These are phyloP conservation scores for Aphyosemion australe DNA, from an alignment of 2,113 vertebrate genomes.

Conservation along the genomic window DNA sequence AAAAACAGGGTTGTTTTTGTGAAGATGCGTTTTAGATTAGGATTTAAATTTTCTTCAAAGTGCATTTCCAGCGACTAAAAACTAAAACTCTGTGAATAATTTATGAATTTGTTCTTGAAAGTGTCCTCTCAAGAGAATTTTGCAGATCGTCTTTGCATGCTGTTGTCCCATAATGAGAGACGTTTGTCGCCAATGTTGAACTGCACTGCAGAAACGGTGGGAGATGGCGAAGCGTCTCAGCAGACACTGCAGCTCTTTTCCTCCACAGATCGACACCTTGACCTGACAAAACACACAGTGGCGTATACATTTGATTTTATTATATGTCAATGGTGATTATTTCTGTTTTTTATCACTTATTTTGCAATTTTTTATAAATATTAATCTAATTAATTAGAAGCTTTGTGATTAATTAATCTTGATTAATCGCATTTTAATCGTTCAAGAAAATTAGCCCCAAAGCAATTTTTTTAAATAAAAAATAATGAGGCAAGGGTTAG, in stretches of 20 bases:
- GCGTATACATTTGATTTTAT: no score
- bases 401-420: no score
- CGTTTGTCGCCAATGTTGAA: constrained; percentile 10
- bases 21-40: background rate
- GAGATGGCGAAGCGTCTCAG: constrained; percentile 25
- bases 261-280: background rate
- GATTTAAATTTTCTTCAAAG: background rate
- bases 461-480: no score
- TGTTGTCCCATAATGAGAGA: constrained; percentile 21
- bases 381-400: no score
- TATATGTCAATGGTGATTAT: no score
- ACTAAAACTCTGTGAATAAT: constrained; percentile 1
- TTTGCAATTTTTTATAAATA: no score
- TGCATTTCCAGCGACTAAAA: background rate
- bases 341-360: no score
- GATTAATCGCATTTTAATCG: no score
- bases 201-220: constrained; percentile 35
- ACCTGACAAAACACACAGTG: background rate
- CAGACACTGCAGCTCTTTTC: constrained; percentile 25
- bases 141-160: constrained; percentile 15
- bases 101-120: constrained; percentile 7
- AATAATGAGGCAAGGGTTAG: no score
- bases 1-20: background rate
- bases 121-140: constrained; percentile 4
- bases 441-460: no score